phyloP scores from a whole-genome alignment of 2,797 vertebrate genomes.

The Toxotes lorentzi region DNA sequence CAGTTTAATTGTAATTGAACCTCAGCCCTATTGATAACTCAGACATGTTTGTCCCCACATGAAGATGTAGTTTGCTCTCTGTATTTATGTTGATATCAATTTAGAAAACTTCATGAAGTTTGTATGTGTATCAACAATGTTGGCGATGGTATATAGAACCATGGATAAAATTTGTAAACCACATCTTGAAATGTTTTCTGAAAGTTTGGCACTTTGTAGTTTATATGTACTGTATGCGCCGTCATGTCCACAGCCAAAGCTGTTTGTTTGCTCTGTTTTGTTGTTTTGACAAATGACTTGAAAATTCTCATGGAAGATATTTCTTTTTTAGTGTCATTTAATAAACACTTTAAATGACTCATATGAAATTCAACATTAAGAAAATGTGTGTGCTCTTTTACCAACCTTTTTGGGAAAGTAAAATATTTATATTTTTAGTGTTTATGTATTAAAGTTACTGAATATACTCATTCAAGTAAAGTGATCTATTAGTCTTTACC shows the following conservation, averaged over 20 bases:
- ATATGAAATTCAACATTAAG: background rate
- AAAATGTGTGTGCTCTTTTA: background rate
- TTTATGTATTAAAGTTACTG: background rate
- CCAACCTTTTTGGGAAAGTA: background rate
- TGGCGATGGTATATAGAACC: background rate
- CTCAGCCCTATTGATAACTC: background rate
- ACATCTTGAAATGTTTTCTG: background rate
- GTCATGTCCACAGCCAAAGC: slow-evolving; percentile 12
- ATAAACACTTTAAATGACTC: slow-evolving; percentile 40
- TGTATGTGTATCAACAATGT: background rate
- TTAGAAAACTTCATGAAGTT: background rate
- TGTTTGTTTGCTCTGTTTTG: slow-evolving; percentile 6
- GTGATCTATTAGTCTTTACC: too few species aligned
- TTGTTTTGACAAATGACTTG: slow-evolving; percentile 37
- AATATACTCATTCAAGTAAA: background rate
- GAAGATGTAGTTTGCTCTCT: background rate
- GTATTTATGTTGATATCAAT: background rate
- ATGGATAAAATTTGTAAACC: background rate
- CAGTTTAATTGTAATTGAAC: background rate
- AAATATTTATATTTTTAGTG: background rate
- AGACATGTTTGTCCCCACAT: background rate
- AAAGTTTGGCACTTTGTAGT: slow-evolving; percentile 41
- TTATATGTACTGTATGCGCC: background rate
- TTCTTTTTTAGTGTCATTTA: slow-evolving; percentile 35
- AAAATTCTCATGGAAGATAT: background rate